A percentile compares a stretch with the other conserved stretches of the same genome.
These are phyloP conservation scores for Nomada ruficornis DNA, from an alignment of 2,888 invertebrate genomes.

Conservation along the genomic window DNA sequence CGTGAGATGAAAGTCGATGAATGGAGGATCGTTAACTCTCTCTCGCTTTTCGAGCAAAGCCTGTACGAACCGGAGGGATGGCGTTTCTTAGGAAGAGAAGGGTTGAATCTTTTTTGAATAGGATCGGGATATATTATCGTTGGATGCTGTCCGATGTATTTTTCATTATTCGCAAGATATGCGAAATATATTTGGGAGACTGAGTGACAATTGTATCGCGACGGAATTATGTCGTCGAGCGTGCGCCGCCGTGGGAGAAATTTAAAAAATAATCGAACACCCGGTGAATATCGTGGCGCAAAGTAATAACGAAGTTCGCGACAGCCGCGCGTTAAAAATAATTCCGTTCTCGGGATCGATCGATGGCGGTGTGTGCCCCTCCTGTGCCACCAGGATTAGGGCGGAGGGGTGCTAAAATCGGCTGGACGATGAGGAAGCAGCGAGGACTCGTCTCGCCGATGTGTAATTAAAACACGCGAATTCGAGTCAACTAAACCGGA, in stretches of 20 bases:
- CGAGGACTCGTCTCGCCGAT: constrained; percentile 7
- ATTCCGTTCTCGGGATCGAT: constrained; percentile 38
- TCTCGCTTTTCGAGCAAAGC: constrained; percentile 44
- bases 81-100: background rate
- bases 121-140: too few species aligned
- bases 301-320: constrained; percentile 54
- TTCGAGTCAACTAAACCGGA: constrained; percentile 76
- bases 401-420: constrained; percentile 16
- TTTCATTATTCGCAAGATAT: too few species aligned
- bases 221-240: constrained; percentile 32
- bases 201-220: background rate
- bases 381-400: background rate
- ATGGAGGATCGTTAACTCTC: constrained; percentile 57
- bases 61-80: too few species aligned
- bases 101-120: background rate
- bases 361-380: constrained; percentile 13
- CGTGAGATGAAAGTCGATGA: constrained; percentile 63
- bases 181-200: too few species aligned
- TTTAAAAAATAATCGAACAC: constrained; percentile 44
- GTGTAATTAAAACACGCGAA: constrained; percentile 76
- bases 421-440: constrained; percentile 14
- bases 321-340: constrained; percentile 48
- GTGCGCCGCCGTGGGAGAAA: constrained; percentile 12
- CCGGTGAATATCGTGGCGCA: constrained; percentile 45
- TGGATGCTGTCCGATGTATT: too few species aligned